These are phyloP conservation scores for Platycheirus rosarum DNA, from an alignment of 2,888 invertebrate genomes.

Conservation along the genomic window DNA sequence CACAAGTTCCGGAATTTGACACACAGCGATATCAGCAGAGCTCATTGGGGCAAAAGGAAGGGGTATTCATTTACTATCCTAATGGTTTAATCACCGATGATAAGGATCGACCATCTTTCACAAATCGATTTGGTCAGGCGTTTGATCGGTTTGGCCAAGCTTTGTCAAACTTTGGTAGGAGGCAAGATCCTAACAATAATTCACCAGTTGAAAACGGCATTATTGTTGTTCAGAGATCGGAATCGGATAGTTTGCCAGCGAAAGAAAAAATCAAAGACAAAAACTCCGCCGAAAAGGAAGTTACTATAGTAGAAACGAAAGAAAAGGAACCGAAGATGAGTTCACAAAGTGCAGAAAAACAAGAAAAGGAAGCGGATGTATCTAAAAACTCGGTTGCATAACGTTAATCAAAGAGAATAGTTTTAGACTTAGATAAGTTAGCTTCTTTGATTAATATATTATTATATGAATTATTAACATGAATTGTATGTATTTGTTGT, in stretches of 20 bases:
- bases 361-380: background rate
- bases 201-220: background rate
- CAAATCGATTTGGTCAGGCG: slow-evolving; percentile 46
- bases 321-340: background rate
- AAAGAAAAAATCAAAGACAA: background rate
- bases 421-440: too few species aligned
- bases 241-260: background rate
- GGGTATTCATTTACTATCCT: slow-evolving; percentile 52
- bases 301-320: background rate
- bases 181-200: slow-evolving; percentile 15
- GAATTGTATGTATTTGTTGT: too few species aligned
- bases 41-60: slow-evolving; percentile 33
- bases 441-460: too few species aligned
- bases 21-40: slow-evolving; percentile 7
- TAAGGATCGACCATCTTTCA: slow-evolving; percentile 43
- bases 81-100: slow-evolving; percentile 15
- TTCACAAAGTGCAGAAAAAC: background rate
- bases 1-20: background rate
- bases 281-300: background rate
- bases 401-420: too few species aligned
- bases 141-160: slow-evolving; percentile 60
- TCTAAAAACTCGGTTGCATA: too few species aligned
- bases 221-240: background rate
- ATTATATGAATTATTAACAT: too few species aligned
- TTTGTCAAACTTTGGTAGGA: slow-evolving; percentile 38